Conservation (phyloP, 2,797 vertebrate species). For the Pangasius krempfi region DNA sequence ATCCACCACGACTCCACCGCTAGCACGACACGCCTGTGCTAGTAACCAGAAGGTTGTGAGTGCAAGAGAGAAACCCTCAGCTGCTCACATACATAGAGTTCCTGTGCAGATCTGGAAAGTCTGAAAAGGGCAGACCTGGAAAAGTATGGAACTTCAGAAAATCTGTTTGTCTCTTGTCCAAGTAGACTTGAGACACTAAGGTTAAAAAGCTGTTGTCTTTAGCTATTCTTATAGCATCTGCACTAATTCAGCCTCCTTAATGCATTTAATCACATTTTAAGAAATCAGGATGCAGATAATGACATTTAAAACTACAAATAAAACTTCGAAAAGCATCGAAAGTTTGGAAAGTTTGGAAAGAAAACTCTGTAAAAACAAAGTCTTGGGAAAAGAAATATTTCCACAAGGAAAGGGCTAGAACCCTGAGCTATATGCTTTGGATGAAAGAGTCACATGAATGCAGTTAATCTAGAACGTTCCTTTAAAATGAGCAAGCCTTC, state of each 20-base stretch:
- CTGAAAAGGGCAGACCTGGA: not conserved
- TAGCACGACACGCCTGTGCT: not conserved
- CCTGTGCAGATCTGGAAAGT: not conserved
- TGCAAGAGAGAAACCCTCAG: not conserved
- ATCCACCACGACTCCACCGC: not conserved
- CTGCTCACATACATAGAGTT: not conserved
- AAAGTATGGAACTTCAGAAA: not conserved
- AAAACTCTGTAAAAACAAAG: not conserved
- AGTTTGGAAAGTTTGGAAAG: too few species aligned
- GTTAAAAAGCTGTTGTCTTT: not conserved
- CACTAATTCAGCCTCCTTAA: not conserved
- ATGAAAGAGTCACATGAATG: not conserved
- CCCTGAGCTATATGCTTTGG: not conserved
- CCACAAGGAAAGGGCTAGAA: not conserved
- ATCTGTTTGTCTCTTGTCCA: not conserved
- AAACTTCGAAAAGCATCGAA: not conserved
- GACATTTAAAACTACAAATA: not conserved
- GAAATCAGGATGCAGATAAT: not conserved
- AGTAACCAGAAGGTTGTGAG: not conserved
- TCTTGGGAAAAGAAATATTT: not conserved
- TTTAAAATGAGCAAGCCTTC: constrained; percentile 3
- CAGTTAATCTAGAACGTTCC: not conserved
- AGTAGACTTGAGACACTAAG: not conserved
- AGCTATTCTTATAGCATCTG: not conserved
- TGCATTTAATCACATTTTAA: not conserved